Base-by-base conservation (phyloP, 1,140 invertebrate genomes). In the Drosophila kohkoa region DNA sequence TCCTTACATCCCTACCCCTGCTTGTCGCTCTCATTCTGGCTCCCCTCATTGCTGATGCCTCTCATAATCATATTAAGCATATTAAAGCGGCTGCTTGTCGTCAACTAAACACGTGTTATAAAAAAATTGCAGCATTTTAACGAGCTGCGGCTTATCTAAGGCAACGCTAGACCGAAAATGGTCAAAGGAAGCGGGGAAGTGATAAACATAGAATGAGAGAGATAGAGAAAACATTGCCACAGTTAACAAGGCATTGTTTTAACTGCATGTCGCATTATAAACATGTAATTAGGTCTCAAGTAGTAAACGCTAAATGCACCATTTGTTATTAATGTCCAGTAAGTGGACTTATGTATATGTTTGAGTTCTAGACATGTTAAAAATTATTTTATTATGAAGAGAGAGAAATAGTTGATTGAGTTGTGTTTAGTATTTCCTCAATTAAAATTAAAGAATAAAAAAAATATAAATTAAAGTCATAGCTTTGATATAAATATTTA, bases 1-100 rank as follows among this genome's bases (percentile, higher is more conserved):
- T 48, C 58, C 30, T 35, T 28, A 13, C 8, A n/a, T 3, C 6
- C 3, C 3, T 20, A 20, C 20, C 2, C 11, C 16, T n/a, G 1
- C n/a, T 1, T 13, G n/a, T 8, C 45, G 2, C 46, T 13, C 16
- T 35, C 43, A 5, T 10, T 11, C 16, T 4, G 4, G 30, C 30
- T 32, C 30, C 30, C 45, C 30, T 20, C 49, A 30, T 51, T 48
- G 69, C 15, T 41, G 57, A 45, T 60, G 67, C 63, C 20, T 49
- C 43, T 81, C 67, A 75, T 86, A 76, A 86, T 86, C 81, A 81
- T 77, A 69, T 81, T 75, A 81, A 75, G 82, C 66, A 86, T 75
- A 86, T 86, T 85, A 86, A 78, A 86, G 66, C 58, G 75, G 60
- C 43, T 72, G 25, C 58, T 41, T 38, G 25, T 48, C 67, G 54